Conservation (phyloP, 2,888 invertebrate genomes). For the Plagodis dolabraria region DNA sequence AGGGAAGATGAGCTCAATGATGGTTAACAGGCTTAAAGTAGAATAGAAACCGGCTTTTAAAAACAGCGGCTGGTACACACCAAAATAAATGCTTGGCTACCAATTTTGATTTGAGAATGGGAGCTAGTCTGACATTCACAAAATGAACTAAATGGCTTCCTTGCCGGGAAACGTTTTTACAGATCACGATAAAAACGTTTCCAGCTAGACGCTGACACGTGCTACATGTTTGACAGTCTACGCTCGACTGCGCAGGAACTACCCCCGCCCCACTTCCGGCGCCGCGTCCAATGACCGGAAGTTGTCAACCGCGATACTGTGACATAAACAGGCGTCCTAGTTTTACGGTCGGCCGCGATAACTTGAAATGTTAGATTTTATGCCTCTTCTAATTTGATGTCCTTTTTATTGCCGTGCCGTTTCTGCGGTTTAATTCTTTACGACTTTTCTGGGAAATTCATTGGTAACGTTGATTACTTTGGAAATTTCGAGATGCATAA, state of each 20-base stretch:
- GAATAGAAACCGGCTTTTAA: no score
- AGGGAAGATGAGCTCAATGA: no score
- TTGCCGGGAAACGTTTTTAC: background rate
- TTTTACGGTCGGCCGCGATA: slow-evolving; percentile 38
- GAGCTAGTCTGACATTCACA: no score
- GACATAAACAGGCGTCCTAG: slow-evolving; percentile 47
- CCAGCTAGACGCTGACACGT: slow-evolving; percentile 25
- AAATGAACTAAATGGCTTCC: no score
- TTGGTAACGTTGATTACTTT: background rate
- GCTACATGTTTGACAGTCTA: slow-evolving; percentile 46
- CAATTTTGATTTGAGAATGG: no score
- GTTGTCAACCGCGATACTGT: slow-evolving; percentile 41
- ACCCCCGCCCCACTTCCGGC: slow-evolving; percentile 32
- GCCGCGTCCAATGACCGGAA: slow-evolving; percentile 41
- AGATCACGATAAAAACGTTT: slow-evolving; percentile 3
- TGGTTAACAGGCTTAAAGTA: no score
- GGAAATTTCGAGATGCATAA: no score
- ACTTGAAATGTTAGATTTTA: slow-evolving; percentile 37
- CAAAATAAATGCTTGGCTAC: no score
- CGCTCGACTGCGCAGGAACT: slow-evolving; percentile 43
- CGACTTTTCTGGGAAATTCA: slow-evolving; percentile 2
- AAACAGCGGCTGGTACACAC: no score
- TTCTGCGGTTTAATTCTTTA: slow-evolving; percentile 14
- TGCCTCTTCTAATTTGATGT: slow-evolving; percentile 33
- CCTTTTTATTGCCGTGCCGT: slow-evolving; percentile 28